Evolutionary conservation across 2,797 vertebrate species (phyloP).

Genomic region (Danio choprae): DNA sequence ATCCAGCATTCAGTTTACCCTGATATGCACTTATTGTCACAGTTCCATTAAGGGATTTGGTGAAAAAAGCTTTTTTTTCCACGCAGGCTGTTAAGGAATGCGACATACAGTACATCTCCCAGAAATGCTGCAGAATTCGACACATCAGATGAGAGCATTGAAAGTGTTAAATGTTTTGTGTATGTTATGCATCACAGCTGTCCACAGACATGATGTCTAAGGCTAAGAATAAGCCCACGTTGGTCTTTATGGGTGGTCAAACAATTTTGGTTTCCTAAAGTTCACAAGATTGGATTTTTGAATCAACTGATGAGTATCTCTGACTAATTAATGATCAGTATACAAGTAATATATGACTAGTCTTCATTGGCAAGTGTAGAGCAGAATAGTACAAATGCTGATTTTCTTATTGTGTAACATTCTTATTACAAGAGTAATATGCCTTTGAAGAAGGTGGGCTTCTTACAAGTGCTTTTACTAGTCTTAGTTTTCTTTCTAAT

Average conservation of each 20-base stretch:
- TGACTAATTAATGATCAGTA: background rate
- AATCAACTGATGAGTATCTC: background rate
- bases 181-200: too few species aligned
- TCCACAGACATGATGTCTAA: too few species aligned
- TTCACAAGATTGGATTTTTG: background rate
- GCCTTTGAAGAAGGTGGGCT: background rate
- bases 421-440: background rate
- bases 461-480: background rate
- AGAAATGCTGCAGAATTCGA: too few species aligned
- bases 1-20: too few species aligned
- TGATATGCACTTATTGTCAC: too few species aligned
- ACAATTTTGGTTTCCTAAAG: background rate
- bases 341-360: background rate
- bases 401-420: background rate
- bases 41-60: too few species aligned
- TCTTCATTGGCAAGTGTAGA: background rate
- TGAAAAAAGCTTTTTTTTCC: too few species aligned
- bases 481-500: background rate
- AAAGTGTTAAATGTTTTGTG: too few species aligned
- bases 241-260: background rate
- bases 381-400: background rate
- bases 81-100: too few species aligned
- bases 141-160: too few species aligned
- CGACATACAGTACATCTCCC: too few species aligned
- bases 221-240: too few species aligned